These are phyloP conservation scores for Episyrphus balteatus DNA, from an alignment of 1,140 invertebrate species.

Conservation along the genomic window DNA sequence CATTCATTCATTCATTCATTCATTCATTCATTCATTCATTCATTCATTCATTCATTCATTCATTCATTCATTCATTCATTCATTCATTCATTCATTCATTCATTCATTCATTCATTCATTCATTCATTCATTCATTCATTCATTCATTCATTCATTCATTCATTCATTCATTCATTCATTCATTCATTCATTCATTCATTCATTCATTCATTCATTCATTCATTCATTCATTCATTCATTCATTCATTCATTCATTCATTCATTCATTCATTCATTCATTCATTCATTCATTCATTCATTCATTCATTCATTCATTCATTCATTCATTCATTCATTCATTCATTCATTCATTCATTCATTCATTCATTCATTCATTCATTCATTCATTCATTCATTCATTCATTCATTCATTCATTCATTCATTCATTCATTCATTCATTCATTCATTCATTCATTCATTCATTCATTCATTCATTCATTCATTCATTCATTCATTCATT, in stretches of 20 bases:
- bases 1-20: not conserved
- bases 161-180: not conserved
- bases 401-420: not conserved
- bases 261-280: not conserved
- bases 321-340: not conserved
- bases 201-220: not conserved
- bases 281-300: not conserved
- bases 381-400: not conserved
- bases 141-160: not conserved
- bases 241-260: not conserved
- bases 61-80: not conserved
- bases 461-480: too few relatives aligned
- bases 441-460: too few relatives aligned
- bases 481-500: too few relatives aligned
- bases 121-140: not conserved
- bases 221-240: not conserved
- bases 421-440: not conserved
- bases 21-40: not conserved
- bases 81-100: not conserved
- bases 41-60: not conserved
- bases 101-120: not conserved
- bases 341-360: not conserved
- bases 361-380: not conserved
- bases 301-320: not conserved
- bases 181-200: not conserved